These are phyloP conservation scores for Stictonetta naevosa DNA, from an alignment of 2,113 vertebrate species.

Conservation along the genomic window DNA sequence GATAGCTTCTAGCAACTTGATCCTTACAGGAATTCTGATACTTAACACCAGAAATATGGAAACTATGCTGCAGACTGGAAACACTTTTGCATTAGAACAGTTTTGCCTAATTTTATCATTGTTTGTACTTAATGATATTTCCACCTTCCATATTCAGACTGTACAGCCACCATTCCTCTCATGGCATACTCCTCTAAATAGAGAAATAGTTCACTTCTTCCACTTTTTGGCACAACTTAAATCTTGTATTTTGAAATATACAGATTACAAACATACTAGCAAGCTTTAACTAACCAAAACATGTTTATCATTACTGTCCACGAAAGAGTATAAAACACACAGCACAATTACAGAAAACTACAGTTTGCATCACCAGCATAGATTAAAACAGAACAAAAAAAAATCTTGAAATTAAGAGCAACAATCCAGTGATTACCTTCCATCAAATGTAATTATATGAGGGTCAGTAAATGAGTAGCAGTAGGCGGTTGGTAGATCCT, in stretches of 20 bases:
- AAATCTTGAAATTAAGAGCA: neutral
- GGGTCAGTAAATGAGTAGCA: conserved; percentile 93
- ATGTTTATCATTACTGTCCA: neutral
- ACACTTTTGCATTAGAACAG: neutral
- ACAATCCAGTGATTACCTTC: conserved; percentile 82
- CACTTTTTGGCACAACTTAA: neutral
- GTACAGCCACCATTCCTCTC: neutral
- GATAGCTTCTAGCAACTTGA: neutral
- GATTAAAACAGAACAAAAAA: neutral
- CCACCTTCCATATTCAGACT: neutral
- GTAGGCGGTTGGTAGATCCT: conserved; percentile 83
- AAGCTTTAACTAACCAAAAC: neutral
- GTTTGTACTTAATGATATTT: neutral
- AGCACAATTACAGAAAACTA: neutral
- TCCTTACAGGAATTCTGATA: neutral
- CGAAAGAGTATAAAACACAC: neutral
- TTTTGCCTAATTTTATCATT: neutral
- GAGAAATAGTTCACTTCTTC: neutral
- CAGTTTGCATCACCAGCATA: neutral
- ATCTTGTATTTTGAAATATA: neutral
- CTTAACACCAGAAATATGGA: neutral
- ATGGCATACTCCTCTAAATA: neutral
- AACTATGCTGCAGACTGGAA: neutral
- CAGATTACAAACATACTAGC: neutral
- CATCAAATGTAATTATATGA: conserved; percentile 93